Evolutionary conservation across 2,113 vertebrate species (phyloP).

Genomic region (Isichthys henryi): DNA sequence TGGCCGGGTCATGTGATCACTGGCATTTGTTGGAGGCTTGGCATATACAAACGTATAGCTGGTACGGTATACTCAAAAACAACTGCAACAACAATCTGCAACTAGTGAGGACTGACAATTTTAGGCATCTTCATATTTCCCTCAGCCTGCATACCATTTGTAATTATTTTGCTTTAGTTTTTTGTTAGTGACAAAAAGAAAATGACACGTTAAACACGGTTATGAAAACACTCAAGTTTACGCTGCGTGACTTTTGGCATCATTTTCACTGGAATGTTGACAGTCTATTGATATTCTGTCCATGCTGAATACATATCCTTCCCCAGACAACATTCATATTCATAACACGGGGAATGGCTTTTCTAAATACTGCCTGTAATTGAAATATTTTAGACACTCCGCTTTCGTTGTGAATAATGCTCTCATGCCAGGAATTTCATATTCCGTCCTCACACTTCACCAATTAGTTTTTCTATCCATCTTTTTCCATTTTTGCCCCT

Average conservation of each 20-base stretch:
- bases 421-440: slow-evolving; percentile 24
- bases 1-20: background rate
- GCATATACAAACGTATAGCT: background rate
- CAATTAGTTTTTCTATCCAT: slow-evolving; percentile 31
- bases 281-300: slow-evolving; percentile 19
- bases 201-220: background rate
- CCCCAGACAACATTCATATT: slow-evolving; percentile 11
- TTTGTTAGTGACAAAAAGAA: background rate
- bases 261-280: background rate
- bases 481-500: slow-evolving; percentile 18
- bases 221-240: background rate
- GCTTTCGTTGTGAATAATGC: slow-evolving; percentile 32
- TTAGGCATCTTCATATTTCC: background rate
- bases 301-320: background rate
- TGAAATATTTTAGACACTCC: slow-evolving; percentile 25
- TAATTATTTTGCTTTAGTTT: background rate
- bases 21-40: background rate
- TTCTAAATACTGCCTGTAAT: slow-evolving; percentile 8
- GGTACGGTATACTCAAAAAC: background rate
- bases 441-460: slow-evolving; percentile 27
- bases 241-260: background rate
- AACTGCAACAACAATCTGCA: background rate
- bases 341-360: slow-evolving; percentile 11
- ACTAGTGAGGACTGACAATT: background rate
- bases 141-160: background rate